A percentile compares a stretch with the other conserved stretches of the same genome.
These are phyloP conservation scores for Pagetopsis macropterus DNA, from an alignment of 2,797 vertebrate genomes.

Conservation along the genomic window DNA sequence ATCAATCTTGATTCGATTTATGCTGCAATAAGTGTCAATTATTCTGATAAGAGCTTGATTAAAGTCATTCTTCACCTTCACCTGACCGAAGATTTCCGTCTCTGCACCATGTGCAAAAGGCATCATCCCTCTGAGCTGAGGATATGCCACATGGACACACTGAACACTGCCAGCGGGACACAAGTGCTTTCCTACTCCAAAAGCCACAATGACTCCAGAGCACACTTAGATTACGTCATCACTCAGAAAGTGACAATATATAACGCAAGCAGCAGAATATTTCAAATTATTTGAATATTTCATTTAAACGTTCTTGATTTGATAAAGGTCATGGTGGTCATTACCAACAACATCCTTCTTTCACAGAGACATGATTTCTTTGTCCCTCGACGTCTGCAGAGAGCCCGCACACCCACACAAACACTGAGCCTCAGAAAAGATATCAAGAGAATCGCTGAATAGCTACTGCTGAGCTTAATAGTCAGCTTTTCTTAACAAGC, in stretches of 20 bases:
- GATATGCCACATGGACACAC: conserved; percentile 27
- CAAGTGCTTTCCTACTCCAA: conserved; percentile 44
- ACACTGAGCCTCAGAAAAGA: conserved; percentile 34
- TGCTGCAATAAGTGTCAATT: conserved; percentile 64
- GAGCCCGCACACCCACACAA: conserved; percentile 51
- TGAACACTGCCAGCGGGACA: conserved; percentile 28
- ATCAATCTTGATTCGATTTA: conserved; percentile 64
- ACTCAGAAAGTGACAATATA: neutral
- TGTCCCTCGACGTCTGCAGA: conserved; percentile 51
- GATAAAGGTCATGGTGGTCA: conserved; percentile 46
- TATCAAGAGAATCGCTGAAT: conserved; percentile 34
- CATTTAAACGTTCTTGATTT: conserved; percentile 15
- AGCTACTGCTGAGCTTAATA: conserved; percentile 53
- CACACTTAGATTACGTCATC: conserved; percentile 13
- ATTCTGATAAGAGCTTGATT: conserved; percentile 55
- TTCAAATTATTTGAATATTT: conserved; percentile 51
- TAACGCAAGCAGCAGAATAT: conserved; percentile 16
- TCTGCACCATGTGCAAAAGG: conserved; percentile 12
- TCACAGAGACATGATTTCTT: conserved; percentile 60
- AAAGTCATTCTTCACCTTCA: conserved; percentile 64
- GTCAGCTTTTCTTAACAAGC: conserved; percentile 56
- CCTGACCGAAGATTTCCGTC: conserved; percentile 10
- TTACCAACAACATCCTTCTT: conserved; percentile 42
- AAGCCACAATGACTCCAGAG: conserved; percentile 22
- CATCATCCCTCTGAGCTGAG: conserved; percentile 13